Percentiles rank a stretch among this genome's conserved stretches.
Conservation (phyloP, 2,113 vertebrate genomes). For the Scortum barcoo region DNA sequence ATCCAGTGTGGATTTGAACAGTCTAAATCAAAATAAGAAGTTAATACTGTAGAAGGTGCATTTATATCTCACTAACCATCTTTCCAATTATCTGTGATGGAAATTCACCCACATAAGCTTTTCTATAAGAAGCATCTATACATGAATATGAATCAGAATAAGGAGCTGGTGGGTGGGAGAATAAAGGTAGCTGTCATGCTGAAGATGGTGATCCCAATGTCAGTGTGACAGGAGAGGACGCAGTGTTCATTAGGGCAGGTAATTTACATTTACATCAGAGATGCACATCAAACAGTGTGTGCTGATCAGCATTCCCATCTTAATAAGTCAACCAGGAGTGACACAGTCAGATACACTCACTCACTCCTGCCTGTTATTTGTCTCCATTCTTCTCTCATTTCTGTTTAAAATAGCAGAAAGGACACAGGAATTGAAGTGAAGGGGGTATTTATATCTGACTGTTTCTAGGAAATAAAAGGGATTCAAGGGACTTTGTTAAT, state of each 20-base stretch:
- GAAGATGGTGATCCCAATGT: constrained; percentile 70
- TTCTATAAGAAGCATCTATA: constrained; percentile 23
- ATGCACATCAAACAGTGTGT: constrained; percentile 1
- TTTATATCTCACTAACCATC: constrained; percentile 57
- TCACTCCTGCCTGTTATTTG: background rate
- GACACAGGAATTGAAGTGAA: background rate
- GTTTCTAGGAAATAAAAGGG: background rate
- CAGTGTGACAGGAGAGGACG: constrained; percentile 74
- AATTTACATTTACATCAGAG: constrained; percentile 60
- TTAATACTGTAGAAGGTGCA: constrained; percentile 17
- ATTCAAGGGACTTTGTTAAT: too few species aligned
- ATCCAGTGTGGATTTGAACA: constrained; percentile 28
- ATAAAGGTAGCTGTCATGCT: constrained; percentile 42
- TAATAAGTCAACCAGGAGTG: constrained; percentile 51
- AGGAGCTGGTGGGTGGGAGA: constrained; percentile 24
- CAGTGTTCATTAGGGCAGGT: constrained; percentile 64
- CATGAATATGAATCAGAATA: constrained; percentile 68
- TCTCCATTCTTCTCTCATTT: background rate
- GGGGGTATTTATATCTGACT: constrained; percentile 7
- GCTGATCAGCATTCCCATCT: constrained; percentile 33
- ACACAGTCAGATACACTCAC: constrained; percentile 1
- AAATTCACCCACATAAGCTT: constrained; percentile 37
- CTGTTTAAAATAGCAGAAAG: constrained; percentile 12
- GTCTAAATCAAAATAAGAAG: constrained; percentile 30
- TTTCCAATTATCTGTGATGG: constrained; percentile 71